Base-by-base conservation (phyloP, 2,113 vertebrate genomes). In the Coptodon bakossiorum region DNA sequence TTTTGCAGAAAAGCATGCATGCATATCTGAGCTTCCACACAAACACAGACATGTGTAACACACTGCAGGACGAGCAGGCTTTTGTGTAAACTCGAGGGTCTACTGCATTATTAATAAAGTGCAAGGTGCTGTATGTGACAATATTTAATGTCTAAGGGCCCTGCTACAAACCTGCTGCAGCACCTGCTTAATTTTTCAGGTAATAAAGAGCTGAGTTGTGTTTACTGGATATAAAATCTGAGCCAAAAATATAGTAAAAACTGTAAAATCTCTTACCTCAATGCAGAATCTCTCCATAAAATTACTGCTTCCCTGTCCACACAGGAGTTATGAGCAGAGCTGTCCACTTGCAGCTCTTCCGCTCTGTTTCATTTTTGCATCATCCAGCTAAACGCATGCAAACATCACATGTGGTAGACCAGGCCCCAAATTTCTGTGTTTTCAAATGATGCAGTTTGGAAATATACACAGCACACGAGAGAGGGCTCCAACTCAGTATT, bases 261-360 rank as follows among this genome's bases (percentile, higher is more conserved):
- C 6, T 24, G 29, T 17, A 53, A 50, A 36, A 63, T n/a, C 76
- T 16, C 66, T 83, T 89, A 86, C 90, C 90, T 86, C 76, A 52
- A 34, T 61, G 56, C 27, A 85, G 59, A 43, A 86, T 31, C 16
- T 81, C n/a, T 90, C 82, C 84, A 88, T 94, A 71, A 43, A 71
- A 71, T 43, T 1, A 71, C 63, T 43, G 7, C 7, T 0, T 6
- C 36, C 66, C 36, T 43, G 66, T 24, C n/a, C 8, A 40, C 63
- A 40, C 36, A 40, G 12, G 63, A 0, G n/a, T 9, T 40, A 40
- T 68, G 36, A 68, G 19, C 63, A 40, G 36, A 40, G 36, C 11
- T 40, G 63, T 40, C 63, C 36, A 40, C 63, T 68, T 68, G 63
- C 36, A 68, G 36, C 63, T 68, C 36, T 68, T 68, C 63, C 2